Evolutionary conservation across 2,797 vertebrate species (phyloP), one percentile per base, ranked within the genome.

Genomic region (Pseudomugil tenellus): DNA sequence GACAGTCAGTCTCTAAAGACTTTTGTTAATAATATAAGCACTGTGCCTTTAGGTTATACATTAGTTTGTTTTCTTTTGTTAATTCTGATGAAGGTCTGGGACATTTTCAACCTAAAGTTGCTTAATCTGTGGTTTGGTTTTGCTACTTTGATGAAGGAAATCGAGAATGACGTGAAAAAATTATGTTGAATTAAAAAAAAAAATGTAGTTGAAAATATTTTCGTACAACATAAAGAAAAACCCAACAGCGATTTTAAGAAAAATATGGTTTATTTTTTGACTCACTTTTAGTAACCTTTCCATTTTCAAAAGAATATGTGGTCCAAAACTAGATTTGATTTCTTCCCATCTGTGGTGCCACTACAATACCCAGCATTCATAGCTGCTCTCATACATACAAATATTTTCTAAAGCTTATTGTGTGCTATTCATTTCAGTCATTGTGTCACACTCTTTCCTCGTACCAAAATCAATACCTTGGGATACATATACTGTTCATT

Each of bases 341-440:
- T 95, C 92, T 93, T 95, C 94, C 93, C 90, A 88, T 91, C 90
- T 89, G 89, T 76, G 81, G 74, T 34, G 72, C 89, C 90, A 87
- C 83, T 87, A 84, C 85, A 80, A 76, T 80, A 70, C 80, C 80
- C 85, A 84, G 70, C 67, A 81, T 81, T 71, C 83, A 71, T 80
- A 83, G 84, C 88, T 88, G 79, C 81, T 86, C 86, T 89, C 83
- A 80, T 72, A 71, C 9, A 57, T 78, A 87, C 65, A 77, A 61
- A 74, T 28, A 71, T 66, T 84, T 68, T 87, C 86, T 87, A 83
- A 87, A 91, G 84, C 86, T 87, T 85, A 74, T 76, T 63, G 55
- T 75, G 46, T 70, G 64, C 65, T 70, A 72, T 63, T 79, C 16
- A 77, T 73, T 78, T 81, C 77, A 72, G 64, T 85, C 74, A 67